Percentiles rank a stretch among this genome's conserved stretches.
These are phyloP conservation scores for Chloropsis hardwickii DNA, from an alignment of 2,113 vertebrate genomes.

Conservation along the genomic window DNA sequence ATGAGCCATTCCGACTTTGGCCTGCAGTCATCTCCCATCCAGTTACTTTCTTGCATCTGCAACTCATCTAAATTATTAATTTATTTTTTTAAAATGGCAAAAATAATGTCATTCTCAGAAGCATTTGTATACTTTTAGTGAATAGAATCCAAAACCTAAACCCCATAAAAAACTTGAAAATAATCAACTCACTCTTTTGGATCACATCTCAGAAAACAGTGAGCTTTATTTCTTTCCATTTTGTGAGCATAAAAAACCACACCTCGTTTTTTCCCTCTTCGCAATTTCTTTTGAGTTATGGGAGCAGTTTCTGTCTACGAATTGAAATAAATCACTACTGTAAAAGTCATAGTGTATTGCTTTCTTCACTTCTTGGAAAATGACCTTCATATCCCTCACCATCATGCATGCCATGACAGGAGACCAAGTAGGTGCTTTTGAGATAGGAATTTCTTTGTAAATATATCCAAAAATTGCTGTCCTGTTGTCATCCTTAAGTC, in stretches of 20 bases:
- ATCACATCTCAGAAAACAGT: not conserved
- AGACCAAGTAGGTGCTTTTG: not conserved
- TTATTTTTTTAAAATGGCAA: not conserved
- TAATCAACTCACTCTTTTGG: slow-evolving; percentile 22
- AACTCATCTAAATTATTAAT: slow-evolving; percentile 23
- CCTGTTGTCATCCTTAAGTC: not conserved
- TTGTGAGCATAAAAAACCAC: not conserved
- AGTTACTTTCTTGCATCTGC: not conserved
- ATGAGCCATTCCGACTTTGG: not conserved
- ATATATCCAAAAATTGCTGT: not conserved
- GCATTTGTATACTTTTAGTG: not conserved
- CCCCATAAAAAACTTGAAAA: slow-evolving; percentile 28
- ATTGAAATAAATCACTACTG: not conserved
- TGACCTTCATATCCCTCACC: not conserved
- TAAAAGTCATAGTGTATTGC: not conserved
- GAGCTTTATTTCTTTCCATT: slow-evolving; percentile 28
- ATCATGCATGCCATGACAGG: not conserved
- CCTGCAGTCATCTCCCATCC: not conserved
- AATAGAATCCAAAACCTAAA: slow-evolving; percentile 2
- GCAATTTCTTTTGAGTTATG: slow-evolving; percentile 32
- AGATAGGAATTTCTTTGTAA: slow-evolving; percentile 28
- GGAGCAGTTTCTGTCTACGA: not conserved
- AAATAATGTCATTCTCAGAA: not conserved
- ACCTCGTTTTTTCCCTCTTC: not conserved
- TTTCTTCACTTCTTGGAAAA: not conserved